Evolutionary conservation across 37 sponge, comb jelly and placozoan genomes (phyloP), one percentile per base, ranked within the genome.

Genomic region (Halichondria panicea): DNA sequence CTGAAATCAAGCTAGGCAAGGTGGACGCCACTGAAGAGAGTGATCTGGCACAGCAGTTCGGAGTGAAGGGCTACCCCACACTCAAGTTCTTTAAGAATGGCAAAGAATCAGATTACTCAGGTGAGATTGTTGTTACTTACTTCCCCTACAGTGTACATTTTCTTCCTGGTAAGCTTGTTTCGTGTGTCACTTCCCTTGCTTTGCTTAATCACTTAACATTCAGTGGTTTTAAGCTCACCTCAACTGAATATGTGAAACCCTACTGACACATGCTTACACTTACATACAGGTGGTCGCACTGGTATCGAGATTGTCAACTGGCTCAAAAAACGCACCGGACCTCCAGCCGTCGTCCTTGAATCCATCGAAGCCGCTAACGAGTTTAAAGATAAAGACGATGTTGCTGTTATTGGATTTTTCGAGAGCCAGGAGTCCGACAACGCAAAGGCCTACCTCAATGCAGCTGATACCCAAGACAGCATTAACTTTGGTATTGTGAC

Each of bases 11-110:
- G 18, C 82, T 98, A 11, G 99, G 72, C 43, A 98, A 98, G 59
- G 96, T 95, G 0, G 93, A 92, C 63, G 96, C 99, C 12, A 94
- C 94, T 43, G 80, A 85, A 35, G 83, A 96, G 70, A 66, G 44
- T 40, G 91, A 88, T 0, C 62, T 96, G 56, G 94, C 84, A n/a
- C 66, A 79, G 35, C 58, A 88, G 37, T 72, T 73, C 55, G 84
- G 71, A 41, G 94, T 98, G 9, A 45, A 79, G 32, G 99, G 99
- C 28, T 98, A 98, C 69, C 99, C 99, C 2, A 95, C 99, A 22
- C 50, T 98, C 67, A 93, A 88, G 70, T 98, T 95, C 77, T 95
- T 90, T 62, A 90, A 77, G 66, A 87, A 74, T 52, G 92, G 89
- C 15, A 85, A 81, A 30, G 38, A 63, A 18, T 33, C 28, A 13